A percentile compares a stretch with the other conserved stretches of the same genome.
phyloP scores from a whole-genome alignment of 2,113 vertebrate species.

The Passer montanus region DNA sequence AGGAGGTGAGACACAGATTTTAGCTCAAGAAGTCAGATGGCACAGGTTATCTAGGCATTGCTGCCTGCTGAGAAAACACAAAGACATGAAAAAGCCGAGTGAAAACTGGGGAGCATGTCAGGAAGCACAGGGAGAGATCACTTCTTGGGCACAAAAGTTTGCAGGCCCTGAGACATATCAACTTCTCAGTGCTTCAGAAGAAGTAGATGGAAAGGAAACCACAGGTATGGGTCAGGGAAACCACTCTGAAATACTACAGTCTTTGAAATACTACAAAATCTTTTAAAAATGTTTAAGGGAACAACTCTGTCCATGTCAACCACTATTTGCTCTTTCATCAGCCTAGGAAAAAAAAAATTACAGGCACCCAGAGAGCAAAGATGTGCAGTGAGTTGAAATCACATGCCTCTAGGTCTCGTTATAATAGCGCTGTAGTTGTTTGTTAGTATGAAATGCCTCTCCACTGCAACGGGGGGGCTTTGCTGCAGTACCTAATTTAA shows the following conservation, averaged over 20 bases:
- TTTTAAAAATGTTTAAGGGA: not conserved
- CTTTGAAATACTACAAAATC: not conserved
- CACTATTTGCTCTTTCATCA: not conserved
- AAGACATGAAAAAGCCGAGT: not conserved
- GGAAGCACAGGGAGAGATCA: not conserved
- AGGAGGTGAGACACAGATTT: not conserved
- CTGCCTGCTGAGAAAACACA: not conserved
- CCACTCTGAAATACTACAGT: not conserved
- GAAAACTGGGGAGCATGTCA: not conserved
- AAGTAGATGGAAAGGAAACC: not conserved
- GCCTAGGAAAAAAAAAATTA: not conserved
- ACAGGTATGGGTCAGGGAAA: not conserved
- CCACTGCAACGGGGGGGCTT: not conserved
- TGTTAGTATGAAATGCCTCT: constrained; percentile 46
- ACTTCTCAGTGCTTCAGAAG: not conserved
- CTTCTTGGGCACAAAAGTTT: not conserved
- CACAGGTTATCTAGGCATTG: not conserved
- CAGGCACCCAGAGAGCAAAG: not conserved
- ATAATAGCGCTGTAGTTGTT: constrained; percentile 42
- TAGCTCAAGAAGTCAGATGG: not conserved
- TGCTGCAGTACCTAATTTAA: constrained; percentile 46
- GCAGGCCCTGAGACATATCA: not conserved
- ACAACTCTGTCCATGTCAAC: not conserved
- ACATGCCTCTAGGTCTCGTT: constrained; percentile 17
- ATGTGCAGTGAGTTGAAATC: constrained; percentile 49